Percentiles rank a stretch among this genome's conserved stretches.
These are phyloP conservation scores for Xylota segnis DNA, from an alignment of 2,888 invertebrate species.

Conservation along the genomic window DNA sequence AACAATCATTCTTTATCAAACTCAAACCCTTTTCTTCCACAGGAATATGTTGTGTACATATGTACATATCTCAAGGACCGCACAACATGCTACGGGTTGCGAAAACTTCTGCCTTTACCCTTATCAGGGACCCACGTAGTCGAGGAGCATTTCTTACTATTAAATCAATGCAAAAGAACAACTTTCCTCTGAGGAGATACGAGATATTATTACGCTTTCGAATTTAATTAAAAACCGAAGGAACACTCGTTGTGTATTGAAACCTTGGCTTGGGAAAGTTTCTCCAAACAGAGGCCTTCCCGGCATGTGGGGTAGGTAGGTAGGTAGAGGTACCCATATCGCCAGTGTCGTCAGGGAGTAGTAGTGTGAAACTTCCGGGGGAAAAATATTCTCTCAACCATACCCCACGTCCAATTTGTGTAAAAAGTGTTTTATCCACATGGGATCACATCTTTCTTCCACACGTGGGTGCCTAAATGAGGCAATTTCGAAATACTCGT, in stretches of 20 bases:
- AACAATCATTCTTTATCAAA: slow-evolving; percentile 36
- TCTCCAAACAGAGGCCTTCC: slow-evolving; percentile 24
- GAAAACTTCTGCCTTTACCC: neutral
- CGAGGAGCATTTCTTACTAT: slow-evolving; percentile 26
- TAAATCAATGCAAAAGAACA: slow-evolving; percentile 51
- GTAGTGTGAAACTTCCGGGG: slow-evolving; percentile 20
- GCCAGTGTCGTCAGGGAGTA: neutral
- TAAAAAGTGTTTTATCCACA: slow-evolving; percentile 61
- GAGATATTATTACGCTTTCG: slow-evolving; percentile 56
- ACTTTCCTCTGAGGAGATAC: slow-evolving; percentile 53
- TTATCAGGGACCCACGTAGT: slow-evolving; percentile 14
- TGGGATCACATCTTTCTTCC: slow-evolving; percentile 54
- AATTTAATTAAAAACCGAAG: slow-evolving; percentile 67
- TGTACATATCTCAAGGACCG: neutral
- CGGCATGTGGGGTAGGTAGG: too few relatives aligned
- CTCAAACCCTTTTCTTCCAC: slow-evolving; percentile 18
- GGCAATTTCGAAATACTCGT: slow-evolving; percentile 30
- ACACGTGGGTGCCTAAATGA: slow-evolving; percentile 42
- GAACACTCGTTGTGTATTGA: slow-evolving; percentile 32
- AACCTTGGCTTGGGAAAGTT: slow-evolving; percentile 54
- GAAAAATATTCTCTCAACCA: neutral
- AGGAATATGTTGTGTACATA: too few relatives aligned
- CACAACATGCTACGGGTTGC: neutral
- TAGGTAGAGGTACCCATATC: neutral
- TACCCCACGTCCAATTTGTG: slow-evolving; percentile 49